Base-by-base conservation (phyloP, 1,140 invertebrate genomes). In the Mycetomoellerius zeteki region DNA sequence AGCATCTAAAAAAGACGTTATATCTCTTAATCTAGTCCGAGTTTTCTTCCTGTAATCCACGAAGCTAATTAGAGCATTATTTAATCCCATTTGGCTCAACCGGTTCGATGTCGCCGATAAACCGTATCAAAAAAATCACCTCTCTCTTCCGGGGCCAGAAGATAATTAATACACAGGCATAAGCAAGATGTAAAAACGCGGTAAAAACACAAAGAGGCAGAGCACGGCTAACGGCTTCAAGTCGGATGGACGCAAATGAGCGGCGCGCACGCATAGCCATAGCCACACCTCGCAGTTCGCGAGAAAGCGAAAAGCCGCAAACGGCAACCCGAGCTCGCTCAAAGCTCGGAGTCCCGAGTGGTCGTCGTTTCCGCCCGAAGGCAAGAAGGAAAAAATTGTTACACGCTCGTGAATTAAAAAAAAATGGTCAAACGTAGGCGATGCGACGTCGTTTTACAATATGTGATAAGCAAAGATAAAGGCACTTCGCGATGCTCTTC, bases 171-270 rank as follows among this genome's bases (percentile, higher is more conserved):
- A 43, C 80, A 43, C 24, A 24, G 47, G 37, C 37, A 84, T 84
- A 82, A 82, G 71, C 80, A 82, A 82, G 67, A 82, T 82, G 67
- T 72, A 72, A 67, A 67, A 67, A 56, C 52, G 52, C 43, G 27
- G 37, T 82, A 73, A 82, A 82, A 82, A 82, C 52, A 52, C 52
- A 73, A 82, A 82, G 54, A 33, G 19, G 85, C 76, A 86, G 65
- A 78, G 76, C 52, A 58, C 47, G 12, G 50, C 54, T 77, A 71
- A 78, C 88, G 81, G 88, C 62, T 89, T 56, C 56, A 73, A 86
- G 75, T 80, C 24, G 27, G 62, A 33, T 52, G 62, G 76, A 89
- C 75, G 88, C 54, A 89, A 89, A 89, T 85, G 88, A 71, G 88
- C 43, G 64, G 82, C 78, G 87, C 84, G 87, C 88, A 85, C 65